phyloP scores from a whole-genome alignment of 2,888 invertebrate species.

The Tenthredo distinguenda region DNA sequence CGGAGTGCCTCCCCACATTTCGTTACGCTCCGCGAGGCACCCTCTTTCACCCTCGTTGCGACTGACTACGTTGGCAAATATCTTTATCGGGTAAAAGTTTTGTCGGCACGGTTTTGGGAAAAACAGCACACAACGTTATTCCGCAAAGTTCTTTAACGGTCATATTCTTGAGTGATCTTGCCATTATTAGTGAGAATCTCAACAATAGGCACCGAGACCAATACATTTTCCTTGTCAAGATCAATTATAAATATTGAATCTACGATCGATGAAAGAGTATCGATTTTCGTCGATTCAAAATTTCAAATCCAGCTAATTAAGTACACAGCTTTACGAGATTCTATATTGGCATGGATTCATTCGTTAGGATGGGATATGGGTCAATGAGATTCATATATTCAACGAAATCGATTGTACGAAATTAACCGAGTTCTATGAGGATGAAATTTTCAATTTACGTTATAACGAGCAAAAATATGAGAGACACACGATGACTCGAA shows the following conservation, averaged over 20 bases:
- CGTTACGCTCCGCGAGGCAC: conserved; percentile 16
- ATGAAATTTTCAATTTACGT: not conserved
- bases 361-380: conserved; percentile 4
- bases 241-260: not conserved
- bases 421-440: not conserved
- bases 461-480: not conserved
- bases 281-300: not conserved
- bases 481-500: not conserved
- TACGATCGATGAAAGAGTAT: not conserved
- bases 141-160: not conserved
- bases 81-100: conserved; percentile 6
- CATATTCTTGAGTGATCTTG: not conserved
- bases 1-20: conserved; percentile 22
- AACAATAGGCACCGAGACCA: not conserved
- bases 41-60: not conserved
- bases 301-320: not conserved
- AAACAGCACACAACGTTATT: not conserved
- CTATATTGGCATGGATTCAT: not conserved
- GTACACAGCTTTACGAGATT: not conserved
- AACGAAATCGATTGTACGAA: conserved; percentile 7
- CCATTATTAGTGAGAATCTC: not conserved
- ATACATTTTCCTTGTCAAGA: not conserved
- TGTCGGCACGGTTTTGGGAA: not conserved
- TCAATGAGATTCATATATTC: conserved; percentile 3
- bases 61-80: conserved; percentile 22